Conservation (phyloP, 2,888 invertebrate species). For the Cephus sareptanus region DNA sequence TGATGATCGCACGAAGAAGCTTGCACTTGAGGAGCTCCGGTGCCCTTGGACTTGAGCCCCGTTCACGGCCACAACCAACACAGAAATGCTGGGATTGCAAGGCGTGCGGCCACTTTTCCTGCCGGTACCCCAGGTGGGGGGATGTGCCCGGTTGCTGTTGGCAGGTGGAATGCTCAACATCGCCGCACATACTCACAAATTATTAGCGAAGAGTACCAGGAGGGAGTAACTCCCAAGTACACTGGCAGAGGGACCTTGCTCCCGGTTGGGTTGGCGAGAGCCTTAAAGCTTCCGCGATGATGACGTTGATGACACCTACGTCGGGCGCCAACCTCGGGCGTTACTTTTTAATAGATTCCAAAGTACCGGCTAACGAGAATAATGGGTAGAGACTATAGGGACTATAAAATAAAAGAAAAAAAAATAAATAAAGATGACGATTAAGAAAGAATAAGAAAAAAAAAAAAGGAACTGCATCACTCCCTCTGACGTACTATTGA, state of each 20-base stretch:
- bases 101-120: conserved; percentile 63
- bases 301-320: neutral
- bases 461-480: neutral
- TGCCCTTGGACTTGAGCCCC: conserved; percentile 64
- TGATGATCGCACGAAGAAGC: conserved; percentile 25
- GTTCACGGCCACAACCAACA: conserved; percentile 64
- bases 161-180: conserved; percentile 62
- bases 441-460: neutral
- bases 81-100: conserved; percentile 63
- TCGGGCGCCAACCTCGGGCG: neutral
- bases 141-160: conserved; percentile 53
- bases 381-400: neutral
- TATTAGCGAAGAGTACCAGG: conserved; percentile 45
- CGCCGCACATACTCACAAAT: conserved; percentile 53
- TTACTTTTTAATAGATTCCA: neutral
- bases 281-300: neutral
- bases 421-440: neutral
- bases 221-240: neutral
- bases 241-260: conserved; percentile 17
- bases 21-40: conserved; percentile 28
- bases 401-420: neutral
- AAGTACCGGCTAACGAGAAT: neutral
- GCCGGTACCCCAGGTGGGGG: conserved; percentile 52
- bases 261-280: conserved; percentile 3
- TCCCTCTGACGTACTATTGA: neutral